Percentiles rank a stretch among this genome's conserved stretches.
phyloP scores from a whole-genome alignment of 2,888 invertebrate genomes.

The Eristalis arbustorum region DNA sequence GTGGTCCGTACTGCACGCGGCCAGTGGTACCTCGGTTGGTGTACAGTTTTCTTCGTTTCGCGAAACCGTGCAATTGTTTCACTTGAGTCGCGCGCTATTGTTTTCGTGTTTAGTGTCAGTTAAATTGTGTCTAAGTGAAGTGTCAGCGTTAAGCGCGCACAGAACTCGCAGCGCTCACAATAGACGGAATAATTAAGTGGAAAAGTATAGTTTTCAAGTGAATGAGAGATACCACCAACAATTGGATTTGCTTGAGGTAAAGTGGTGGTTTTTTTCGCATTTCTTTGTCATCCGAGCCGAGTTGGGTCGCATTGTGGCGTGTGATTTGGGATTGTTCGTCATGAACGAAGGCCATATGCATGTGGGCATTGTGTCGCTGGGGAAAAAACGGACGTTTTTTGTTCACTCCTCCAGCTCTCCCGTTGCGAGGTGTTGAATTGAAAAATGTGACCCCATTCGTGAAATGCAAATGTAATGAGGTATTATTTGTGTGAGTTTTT shows the following conservation, averaged over 20 bases:
- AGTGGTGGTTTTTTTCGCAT: constrained; percentile 8
- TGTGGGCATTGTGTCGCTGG: neutral
- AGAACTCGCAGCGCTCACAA: constrained; percentile 3
- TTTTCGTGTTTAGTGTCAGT: constrained; percentile 13
- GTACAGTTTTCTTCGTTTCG: constrained; percentile 24
- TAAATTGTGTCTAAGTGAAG: constrained; percentile 52
- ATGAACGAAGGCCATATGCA: constrained; percentile 28
- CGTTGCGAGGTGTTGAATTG: constrained; percentile 1
- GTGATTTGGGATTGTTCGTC: neutral
- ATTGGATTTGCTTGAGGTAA: constrained; percentile 59
- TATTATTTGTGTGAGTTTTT: neutral
- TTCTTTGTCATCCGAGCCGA: neutral
- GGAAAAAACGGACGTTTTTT: neutral
- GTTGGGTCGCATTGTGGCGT: neutral
- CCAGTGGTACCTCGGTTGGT: neutral
- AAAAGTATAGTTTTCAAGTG: constrained; percentile 40
- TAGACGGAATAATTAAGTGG: constrained; percentile 61
- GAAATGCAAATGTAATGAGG: neutral
- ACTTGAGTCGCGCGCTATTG: neutral
- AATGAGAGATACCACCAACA: constrained; percentile 45
- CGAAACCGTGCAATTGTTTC: constrained; percentile 7
- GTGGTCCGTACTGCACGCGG: constrained; percentile 28
- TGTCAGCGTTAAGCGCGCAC: constrained; percentile 33
- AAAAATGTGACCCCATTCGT: constrained; percentile 23
- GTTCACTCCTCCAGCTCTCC: neutral